Conservation (phyloP, 1,140 invertebrate species). For the Rhopalosiphum maidis region DNA sequence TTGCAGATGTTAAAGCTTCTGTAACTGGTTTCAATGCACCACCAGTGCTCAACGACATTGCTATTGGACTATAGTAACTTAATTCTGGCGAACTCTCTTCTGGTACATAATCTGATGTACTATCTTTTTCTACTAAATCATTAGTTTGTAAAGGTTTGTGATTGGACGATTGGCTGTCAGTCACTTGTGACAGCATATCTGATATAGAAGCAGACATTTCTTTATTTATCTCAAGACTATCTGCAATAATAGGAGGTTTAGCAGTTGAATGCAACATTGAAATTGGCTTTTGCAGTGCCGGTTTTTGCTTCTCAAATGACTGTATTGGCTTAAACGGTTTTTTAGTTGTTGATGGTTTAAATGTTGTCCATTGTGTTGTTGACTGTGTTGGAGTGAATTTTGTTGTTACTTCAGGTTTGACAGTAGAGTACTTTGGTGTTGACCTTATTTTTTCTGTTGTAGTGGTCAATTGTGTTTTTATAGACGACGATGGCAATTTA, state of each 20-base stretch:
- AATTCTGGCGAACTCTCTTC: constrained; percentile 53
- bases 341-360: constrained; percentile 31
- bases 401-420: background rate
- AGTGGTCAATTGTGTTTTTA: background rate
- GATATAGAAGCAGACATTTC: constrained; percentile 60
- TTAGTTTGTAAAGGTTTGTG: constrained; percentile 37
- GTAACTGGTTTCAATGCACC: constrained; percentile 19
- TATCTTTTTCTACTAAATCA: constrained; percentile 38
- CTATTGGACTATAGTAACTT: constrained; percentile 38
- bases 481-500: background rate
- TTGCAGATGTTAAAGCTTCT: constrained; percentile 14
- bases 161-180: constrained; percentile 58
- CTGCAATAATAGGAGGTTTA: background rate
- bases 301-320: constrained; percentile 35
- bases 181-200: constrained; percentile 60
- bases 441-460: constrained; percentile 46
- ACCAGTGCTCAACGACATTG: background rate
- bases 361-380: background rate
- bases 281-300: constrained; percentile 11
- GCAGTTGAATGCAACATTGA: background rate
- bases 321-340: constrained; percentile 36
- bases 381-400: background rate
- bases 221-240: constrained; percentile 55
- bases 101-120: constrained; percentile 38
- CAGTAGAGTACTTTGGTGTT: background rate